phyloP scores from a whole-genome alignment of 1,140 invertebrate species.

The Ridgeia piscesae region DNA sequence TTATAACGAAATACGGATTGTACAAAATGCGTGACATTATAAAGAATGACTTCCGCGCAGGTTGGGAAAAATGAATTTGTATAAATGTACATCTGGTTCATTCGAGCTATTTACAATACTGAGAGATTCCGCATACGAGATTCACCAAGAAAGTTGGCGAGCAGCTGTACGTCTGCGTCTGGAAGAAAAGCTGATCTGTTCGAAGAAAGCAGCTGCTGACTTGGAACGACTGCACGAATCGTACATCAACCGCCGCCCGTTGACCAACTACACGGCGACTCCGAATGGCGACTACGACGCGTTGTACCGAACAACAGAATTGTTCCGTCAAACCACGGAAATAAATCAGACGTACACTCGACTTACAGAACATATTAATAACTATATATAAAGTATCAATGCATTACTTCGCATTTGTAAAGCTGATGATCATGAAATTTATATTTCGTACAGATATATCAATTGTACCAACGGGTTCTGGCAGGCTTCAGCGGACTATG shows the following conservation, averaged over 20 bases:
- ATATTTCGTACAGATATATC: neutral
- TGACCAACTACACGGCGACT: neutral
- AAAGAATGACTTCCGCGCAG: neutral
- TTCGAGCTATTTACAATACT: neutral
- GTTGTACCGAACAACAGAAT: neutral
- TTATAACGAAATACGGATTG: neutral
- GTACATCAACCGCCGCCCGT: neutral
- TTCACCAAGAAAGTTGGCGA: neutral
- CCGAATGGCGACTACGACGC: neutral
- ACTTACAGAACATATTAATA: neutral
- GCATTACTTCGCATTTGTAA: neutral
- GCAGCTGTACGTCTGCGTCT: neutral
- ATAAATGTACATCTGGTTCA: neutral
- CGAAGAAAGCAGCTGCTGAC: neutral
- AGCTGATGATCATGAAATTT: neutral
- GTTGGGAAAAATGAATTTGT: neutral
- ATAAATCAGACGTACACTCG: neutral
- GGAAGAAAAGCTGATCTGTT: neutral
- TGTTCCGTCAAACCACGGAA: neutral
- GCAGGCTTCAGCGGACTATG: neutral
- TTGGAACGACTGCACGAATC: neutral
- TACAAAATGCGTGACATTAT: neutral
- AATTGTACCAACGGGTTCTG: neutral
- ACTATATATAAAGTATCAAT: neutral
- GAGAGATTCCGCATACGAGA: neutral